phyloP scores from a whole-genome alignment of 2,888 invertebrate genomes.

The Pterobdella sp. region DNA sequence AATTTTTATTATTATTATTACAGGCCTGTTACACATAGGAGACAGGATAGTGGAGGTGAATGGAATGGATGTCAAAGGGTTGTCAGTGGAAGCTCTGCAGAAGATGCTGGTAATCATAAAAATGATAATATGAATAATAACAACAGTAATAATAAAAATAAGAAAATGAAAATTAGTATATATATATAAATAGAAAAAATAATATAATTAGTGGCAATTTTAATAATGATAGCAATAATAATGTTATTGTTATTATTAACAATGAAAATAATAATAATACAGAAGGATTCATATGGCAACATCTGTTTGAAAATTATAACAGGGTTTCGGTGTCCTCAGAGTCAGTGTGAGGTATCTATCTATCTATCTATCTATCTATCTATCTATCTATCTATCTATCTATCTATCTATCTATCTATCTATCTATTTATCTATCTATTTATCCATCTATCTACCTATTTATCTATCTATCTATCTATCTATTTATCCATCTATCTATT shows the following conservation, averaged over 20 bases:
- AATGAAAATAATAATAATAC: slow-evolving; percentile 24
- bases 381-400: neutral
- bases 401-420: neutral
- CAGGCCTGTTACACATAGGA: slow-evolving; percentile 91
- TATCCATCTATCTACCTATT: neutral
- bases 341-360: slow-evolving; percentile 84
- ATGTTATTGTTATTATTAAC: neutral
- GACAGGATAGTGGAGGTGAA: slow-evolving; percentile 99
- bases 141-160: no score
- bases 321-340: slow-evolving; percentile 90
- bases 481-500: slow-evolving; percentile 1
- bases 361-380: neutral
- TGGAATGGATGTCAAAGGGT: slow-evolving; percentile 85
- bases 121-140: no score
- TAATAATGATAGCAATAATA: neutral
- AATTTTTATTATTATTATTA: slow-evolving; percentile 25
- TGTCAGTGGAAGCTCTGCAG: slow-evolving; percentile 91
- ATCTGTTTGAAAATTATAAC: slow-evolving; percentile 98
- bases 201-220: no score
- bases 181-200: no score
- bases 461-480: slow-evolving; percentile 3
- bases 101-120: slow-evolving; percentile 82
- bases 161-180: no score
- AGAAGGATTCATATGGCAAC: slow-evolving; percentile 84
- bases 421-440: neutral